A percentile compares a stretch with the other conserved stretches of the same genome.
These are phyloP conservation scores for Cyaniris semiargus DNA, from an alignment of 2,888 invertebrate species.

Conservation along the genomic window DNA sequence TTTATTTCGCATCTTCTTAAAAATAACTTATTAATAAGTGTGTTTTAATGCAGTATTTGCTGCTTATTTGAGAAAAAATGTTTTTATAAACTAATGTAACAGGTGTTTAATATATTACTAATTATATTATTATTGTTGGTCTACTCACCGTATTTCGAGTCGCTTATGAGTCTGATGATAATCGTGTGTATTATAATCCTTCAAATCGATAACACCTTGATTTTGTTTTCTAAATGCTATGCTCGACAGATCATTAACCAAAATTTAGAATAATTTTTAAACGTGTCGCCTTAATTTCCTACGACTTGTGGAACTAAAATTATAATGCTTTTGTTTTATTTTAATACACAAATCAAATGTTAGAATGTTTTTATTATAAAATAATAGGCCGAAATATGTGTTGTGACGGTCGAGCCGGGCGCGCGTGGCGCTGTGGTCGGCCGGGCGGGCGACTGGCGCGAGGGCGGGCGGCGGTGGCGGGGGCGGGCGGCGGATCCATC, in stretches of 20 bases:
- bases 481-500: slow-evolving; percentile 31
- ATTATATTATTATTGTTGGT: not conserved
- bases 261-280: slow-evolving; percentile 14
- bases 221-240: slow-evolving; percentile 20
- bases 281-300: not conserved
- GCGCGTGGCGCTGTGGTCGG: slow-evolving; percentile 67
- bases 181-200: not conserved
- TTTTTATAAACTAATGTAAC: not conserved
- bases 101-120: not conserved
- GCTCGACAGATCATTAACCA: slow-evolving; percentile 1
- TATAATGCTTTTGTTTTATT: not conserved
- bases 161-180: not conserved
- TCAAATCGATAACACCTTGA: slow-evolving; percentile 18
- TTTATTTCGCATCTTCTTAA: not conserved
- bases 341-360: slow-evolving; percentile 20
- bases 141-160: not conserved
- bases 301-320: not conserved
- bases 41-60: not conserved
- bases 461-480: slow-evolving; percentile 57
- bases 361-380: not conserved
- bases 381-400: slow-evolving; percentile 62
- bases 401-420: slow-evolving; percentile 59
- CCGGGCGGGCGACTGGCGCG: slow-evolving; percentile 67
- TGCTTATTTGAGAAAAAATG: not conserved
- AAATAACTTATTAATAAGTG: not conserved